Base-by-base conservation (phyloP, 2,113 vertebrate species). In the Macroglossus sobrinus region DNA sequence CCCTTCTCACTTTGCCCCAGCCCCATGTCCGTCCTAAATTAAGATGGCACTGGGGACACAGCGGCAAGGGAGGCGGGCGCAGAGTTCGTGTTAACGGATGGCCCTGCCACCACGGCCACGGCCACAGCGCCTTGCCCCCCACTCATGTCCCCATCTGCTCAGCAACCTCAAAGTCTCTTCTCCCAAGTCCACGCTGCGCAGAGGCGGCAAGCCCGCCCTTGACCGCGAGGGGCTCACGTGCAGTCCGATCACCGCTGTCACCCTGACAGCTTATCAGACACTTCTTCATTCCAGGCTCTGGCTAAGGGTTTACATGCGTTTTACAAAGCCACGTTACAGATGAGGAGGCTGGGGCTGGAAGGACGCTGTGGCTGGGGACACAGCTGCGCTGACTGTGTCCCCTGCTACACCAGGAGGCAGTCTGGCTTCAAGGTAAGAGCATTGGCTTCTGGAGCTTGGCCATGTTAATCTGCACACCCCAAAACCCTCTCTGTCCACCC, bases 261-360 rank as follows among this genome's bases (percentile, higher is more conserved):
- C 50, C 28, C 6, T 0, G 30, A 53, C 71, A 71, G 5, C 16
- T 24, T 30, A 22, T 9, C 14, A 68, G 28, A 72, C 4, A 45
- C 11, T 28, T 14, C n/a, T 85, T 28, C 43, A 26, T 71, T 45
- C 33, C 50, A 71, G 47, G 28, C 28, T 22, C 63, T 82, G 15
- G 15, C 66, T 75, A 26, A 78, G 43, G 40, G 35, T 43, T 55
- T 57, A 24, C 0, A 22, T 5, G 14, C 14, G 47, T 66, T 26
- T 71, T 10, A 15, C 59, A 80, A 92, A 81, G 26, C 26, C 45
- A 50, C 14, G 50, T 59, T 74, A 84, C 33, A 74, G 72, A 76
- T 76, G 47, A 91, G 18, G 43, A 91, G 78, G 57, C 43, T 53
- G 66, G 93, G 50, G 14, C 47, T 59, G 63, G 75, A 57, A 40